Percentiles rank a stretch among this genome's conserved stretches.
These are phyloP conservation scores for Crocuta crocuta DNA, from an alignment of 2,113 vertebrate genomes.

Conservation along the genomic window DNA sequence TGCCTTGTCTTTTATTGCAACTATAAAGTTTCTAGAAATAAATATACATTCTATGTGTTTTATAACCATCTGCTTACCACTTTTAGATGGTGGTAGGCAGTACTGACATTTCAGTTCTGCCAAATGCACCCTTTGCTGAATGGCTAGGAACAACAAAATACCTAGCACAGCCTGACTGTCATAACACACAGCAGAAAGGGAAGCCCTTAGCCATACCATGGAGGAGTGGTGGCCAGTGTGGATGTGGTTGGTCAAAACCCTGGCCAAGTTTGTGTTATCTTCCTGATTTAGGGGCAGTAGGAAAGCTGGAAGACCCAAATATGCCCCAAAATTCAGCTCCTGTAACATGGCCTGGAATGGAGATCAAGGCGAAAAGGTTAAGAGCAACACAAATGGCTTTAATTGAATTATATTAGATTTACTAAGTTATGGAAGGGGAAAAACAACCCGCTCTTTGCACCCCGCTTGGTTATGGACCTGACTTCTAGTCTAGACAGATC, in stretches of 20 bases:
- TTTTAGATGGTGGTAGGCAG: neutral
- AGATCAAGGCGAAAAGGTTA: slow-evolving; percentile 53
- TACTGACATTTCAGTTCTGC: slow-evolving; percentile 34
- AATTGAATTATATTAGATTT: neutral
- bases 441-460: neutral
- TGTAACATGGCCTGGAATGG: slow-evolving; percentile 91
- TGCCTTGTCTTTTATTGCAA: neutral
- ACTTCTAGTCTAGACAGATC: slow-evolving; percentile 43
- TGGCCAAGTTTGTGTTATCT: slow-evolving; percentile 92
- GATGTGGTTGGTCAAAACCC: slow-evolving; percentile 93
- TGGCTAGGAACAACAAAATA: slow-evolving; percentile 4
- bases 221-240: slow-evolving; percentile 95
- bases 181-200: neutral
- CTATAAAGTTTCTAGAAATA: slow-evolving; percentile 14
- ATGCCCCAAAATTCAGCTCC: slow-evolving; percentile 95
- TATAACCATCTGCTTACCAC: slow-evolving; percentile 31
- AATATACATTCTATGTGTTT: neutral
- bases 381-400: slow-evolving; percentile 39
- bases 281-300: slow-evolving; percentile 90
- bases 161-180: neutral
- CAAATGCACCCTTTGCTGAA: neutral
- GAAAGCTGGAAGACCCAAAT: slow-evolving; percentile 94
- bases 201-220: slow-evolving; percentile 87
- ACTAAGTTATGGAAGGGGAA: neutral
- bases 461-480: neutral